These are phyloP conservation scores for Nymphalis polychloros DNA, from an alignment of 2,888 invertebrate genomes.

Conservation along the genomic window DNA sequence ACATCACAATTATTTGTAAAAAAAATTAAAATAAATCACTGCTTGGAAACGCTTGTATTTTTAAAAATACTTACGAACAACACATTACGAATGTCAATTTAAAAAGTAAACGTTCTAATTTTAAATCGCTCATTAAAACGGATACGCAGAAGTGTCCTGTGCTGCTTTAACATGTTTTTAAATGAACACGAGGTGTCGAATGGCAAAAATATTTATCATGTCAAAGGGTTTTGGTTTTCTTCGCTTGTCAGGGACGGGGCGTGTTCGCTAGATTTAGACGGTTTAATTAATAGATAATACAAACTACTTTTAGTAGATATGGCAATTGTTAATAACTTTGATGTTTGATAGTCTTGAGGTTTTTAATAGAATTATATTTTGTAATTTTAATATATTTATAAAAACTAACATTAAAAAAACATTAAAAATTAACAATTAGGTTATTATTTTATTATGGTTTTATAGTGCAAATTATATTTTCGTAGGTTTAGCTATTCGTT, in stretches of 20 bases:
- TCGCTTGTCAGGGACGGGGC: constrained; percentile 49
- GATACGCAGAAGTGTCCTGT: constrained; percentile 53
- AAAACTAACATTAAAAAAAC: too few species aligned
- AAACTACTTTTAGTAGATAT: background rate
- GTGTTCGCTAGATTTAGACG: constrained; percentile 36
- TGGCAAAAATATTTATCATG: constrained; percentile 71
- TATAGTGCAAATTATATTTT: too few species aligned
- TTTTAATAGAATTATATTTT: background rate
- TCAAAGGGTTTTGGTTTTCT: constrained; percentile 64
- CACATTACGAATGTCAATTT: constrained; percentile 47
- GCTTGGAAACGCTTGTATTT: constrained; percentile 15
- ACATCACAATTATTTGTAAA: background rate
- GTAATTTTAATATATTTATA: background rate
- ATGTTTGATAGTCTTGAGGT: background rate
- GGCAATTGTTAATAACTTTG: background rate
- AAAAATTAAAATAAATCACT: constrained; percentile 28
- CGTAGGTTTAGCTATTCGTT: too few species aligned
- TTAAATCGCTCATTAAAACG: constrained; percentile 60
- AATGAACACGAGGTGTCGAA: constrained; percentile 59
- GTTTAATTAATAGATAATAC: constrained; percentile 16
- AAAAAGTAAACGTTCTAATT: constrained; percentile 58
- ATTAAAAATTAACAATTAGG: too few species aligned
- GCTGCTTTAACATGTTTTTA: constrained; percentile 42
- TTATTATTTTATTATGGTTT: too few species aligned
- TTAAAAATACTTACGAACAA: constrained; percentile 26